A percentile compares a stretch with the other conserved stretches of the same genome.
Evolutionary conservation across 2,797 vertebrate species (phyloP).

Genomic region (Acanthornis magna): DNA sequence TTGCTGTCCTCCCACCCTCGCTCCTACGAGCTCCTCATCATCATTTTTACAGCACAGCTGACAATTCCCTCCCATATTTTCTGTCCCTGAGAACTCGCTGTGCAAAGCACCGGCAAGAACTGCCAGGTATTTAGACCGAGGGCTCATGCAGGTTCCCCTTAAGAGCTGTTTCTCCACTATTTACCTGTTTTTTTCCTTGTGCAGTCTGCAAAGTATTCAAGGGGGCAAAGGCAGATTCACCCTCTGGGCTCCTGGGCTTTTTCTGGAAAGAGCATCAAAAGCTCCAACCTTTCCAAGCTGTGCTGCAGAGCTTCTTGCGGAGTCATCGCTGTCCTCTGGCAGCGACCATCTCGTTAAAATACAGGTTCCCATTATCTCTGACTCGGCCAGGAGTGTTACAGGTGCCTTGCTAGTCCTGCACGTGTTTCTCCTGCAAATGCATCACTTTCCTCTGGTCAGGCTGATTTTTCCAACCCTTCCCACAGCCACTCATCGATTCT

Average conservation of each 20-base stretch:
- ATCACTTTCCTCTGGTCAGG: constrained; percentile 8
- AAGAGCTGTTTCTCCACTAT: background rate
- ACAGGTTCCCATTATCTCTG: constrained; percentile 18
- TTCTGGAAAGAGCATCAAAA: constrained; percentile 23
- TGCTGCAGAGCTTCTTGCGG: constrained; percentile 37
- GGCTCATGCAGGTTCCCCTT: background rate
- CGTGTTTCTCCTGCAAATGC: constrained; percentile 58
- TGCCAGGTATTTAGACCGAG: background rate
- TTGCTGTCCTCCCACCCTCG: constrained; percentile 62
- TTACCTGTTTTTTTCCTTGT: background rate
- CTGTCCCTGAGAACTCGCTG: constrained; percentile 49
- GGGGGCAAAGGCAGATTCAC: background rate
- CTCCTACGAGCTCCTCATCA: constrained; percentile 57
- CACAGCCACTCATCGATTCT: constrained; percentile 59
- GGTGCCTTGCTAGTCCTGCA: constrained; percentile 20
- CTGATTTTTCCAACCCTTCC: constrained; percentile 48
- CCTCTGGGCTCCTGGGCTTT: background rate
- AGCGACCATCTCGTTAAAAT: background rate
- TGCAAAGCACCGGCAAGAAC: background rate
- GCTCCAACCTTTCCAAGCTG: constrained; percentile 23
- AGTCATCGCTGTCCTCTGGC: constrained; percentile 37
- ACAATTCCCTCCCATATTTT: constrained; percentile 52
- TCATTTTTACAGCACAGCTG: constrained; percentile 59
- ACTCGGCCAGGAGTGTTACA: background rate
- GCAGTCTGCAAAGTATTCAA: background rate